Conservation (phyloP, 2,113 vertebrate genomes). For the Sisor rabdophorus region DNA sequence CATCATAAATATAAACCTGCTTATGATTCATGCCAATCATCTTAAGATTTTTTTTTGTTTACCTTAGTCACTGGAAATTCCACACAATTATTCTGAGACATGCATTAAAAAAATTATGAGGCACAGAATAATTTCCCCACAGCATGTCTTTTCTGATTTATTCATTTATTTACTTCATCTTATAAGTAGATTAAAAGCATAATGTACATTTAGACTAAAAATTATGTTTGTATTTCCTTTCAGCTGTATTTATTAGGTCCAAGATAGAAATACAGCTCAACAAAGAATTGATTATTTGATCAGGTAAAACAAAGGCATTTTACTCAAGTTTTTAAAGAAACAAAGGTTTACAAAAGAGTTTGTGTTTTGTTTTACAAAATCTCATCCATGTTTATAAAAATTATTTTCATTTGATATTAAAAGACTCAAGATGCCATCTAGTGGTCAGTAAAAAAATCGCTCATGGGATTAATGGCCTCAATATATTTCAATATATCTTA, state of each 20-base stretch:
- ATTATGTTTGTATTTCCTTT: background rate
- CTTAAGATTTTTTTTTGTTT: background rate
- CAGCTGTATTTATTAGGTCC: background rate
- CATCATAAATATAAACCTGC: slow-evolving; percentile 8
- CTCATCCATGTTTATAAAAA: background rate
- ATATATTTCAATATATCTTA: no score
- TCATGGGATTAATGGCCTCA: no score
- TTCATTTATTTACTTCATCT: background rate
- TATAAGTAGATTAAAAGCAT: background rate
- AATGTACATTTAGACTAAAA: background rate
- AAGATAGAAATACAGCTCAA: background rate
- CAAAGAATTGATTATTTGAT: background rate
- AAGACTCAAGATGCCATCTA: slow-evolving; percentile 8
- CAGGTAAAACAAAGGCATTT: background rate
- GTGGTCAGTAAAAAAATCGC: background rate
- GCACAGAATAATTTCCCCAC: slow-evolving; percentile 24
- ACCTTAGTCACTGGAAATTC: slow-evolving; percentile 38
- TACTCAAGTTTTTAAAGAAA: background rate
- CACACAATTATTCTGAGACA: slow-evolving; percentile 31
- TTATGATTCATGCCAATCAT: slow-evolving; percentile 32
- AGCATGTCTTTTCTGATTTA: background rate
- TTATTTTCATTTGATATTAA: background rate
- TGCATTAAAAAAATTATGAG: slow-evolving; percentile 30
- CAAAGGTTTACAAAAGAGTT: background rate
- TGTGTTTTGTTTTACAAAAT: background rate